Evolutionary conservation across 2,888 invertebrate genomes (phyloP).

Genomic region (Polyommatus iphigenia): DNA sequence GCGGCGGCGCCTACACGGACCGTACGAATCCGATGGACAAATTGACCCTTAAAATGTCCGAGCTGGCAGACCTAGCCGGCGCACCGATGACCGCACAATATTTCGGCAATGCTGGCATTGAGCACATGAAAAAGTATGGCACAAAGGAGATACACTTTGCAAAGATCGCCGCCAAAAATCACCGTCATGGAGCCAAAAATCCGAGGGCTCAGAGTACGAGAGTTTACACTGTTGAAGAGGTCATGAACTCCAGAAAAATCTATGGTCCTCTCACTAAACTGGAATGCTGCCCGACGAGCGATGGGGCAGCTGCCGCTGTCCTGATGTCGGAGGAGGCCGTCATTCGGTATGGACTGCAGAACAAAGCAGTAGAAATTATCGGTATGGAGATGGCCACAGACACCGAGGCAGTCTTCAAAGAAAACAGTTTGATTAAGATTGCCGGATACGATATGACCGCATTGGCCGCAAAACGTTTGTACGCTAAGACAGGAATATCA

Average conservation of each 20-base stretch:
- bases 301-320: slow-evolving; percentile 97
- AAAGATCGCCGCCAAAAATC: slow-evolving; percentile 99
- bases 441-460: slow-evolving; percentile 97
- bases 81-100: slow-evolving; percentile 96
- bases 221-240: slow-evolving; percentile 94
- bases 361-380: slow-evolving; percentile 94
- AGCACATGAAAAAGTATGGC: slow-evolving; percentile 98
- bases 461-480: slow-evolving; percentile 87
- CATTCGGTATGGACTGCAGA: slow-evolving; percentile 87
- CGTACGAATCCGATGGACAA: slow-evolving; percentile 94
- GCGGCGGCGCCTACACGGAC: slow-evolving; percentile 86
- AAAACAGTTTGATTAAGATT: slow-evolving; percentile 86
- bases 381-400: slow-evolving; percentile 99
- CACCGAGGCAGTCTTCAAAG: slow-evolving; percentile 89
- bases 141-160: slow-evolving; percentile 96
- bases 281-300: slow-evolving; percentile 99
- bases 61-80: slow-evolving; percentile 88
- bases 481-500: slow-evolving; percentile 85
- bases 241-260: slow-evolving; percentile 91
- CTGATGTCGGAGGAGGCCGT: slow-evolving; percentile 96
- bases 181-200: slow-evolving; percentile 97
- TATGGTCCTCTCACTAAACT: slow-evolving; percentile 96
- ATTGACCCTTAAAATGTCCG: slow-evolving; percentile 91
- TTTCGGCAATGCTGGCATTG: slow-evolving; percentile 97
- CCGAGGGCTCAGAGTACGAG: slow-evolving; percentile 97